Conservation (phyloP, 2,113 vertebrate genomes). For the Rhineura floridana region DNA sequence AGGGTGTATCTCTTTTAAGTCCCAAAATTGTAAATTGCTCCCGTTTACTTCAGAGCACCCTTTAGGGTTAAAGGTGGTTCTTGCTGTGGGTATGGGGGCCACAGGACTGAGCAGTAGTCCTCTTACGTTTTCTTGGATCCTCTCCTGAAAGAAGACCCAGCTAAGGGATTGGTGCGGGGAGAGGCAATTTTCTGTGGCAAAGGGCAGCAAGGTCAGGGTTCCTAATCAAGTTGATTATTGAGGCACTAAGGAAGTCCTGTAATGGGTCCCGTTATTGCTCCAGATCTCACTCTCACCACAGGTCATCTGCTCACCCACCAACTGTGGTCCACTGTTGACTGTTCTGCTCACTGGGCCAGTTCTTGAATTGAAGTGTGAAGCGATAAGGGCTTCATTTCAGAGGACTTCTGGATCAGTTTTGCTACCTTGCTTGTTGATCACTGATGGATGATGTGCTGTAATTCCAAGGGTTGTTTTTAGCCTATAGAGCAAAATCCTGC, state of each 20-base stretch:
- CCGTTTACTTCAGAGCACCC: not conserved
- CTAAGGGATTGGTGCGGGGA: fast-evolving
- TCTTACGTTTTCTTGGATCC: not conserved
- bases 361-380: not conserved
- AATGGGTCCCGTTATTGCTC: not conserved
- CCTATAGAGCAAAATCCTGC: no score
- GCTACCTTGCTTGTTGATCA: not conserved
- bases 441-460: not conserved
- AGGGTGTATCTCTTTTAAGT: not conserved
- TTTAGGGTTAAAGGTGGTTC: not conserved
- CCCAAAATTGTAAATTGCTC: not conserved
- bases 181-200: not conserved
- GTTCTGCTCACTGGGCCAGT: not conserved
- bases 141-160: not conserved
- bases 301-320: not conserved
- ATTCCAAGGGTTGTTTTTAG: not conserved
- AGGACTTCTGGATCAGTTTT: not conserved
- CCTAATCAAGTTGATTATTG: not conserved
- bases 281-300: not conserved
- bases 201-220: not conserved
- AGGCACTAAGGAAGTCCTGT: not conserved
- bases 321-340: not conserved
- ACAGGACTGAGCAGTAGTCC: not conserved
- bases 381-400: not conserved
- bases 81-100: not conserved